phyloP scores from a whole-genome alignment of 2,113 vertebrate species.

The Dipodomys ordii region DNA sequence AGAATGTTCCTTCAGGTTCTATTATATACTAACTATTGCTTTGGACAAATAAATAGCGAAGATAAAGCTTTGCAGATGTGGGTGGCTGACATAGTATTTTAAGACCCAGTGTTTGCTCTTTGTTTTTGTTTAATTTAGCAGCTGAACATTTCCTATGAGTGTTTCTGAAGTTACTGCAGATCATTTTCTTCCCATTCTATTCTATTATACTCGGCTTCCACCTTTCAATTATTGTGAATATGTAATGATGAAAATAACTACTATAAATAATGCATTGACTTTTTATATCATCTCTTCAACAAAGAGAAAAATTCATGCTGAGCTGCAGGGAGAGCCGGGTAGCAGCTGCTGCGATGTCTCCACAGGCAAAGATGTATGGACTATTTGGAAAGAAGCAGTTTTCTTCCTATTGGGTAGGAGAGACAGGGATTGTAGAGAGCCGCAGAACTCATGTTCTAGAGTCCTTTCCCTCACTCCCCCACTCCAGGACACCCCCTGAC shows the following conservation, averaged over 20 bases:
- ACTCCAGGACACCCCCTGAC: neutral
- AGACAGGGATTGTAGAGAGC: neutral
- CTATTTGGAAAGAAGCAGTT: neutral
- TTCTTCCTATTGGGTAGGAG: slow-evolving; percentile 4
- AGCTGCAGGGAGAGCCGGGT: slow-evolving; percentile 54
- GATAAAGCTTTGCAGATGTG: slow-evolving; percentile 62
- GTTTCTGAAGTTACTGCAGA: slow-evolving; percentile 57
- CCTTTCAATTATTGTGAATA: slow-evolving; percentile 78
- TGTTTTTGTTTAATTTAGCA: slow-evolving; percentile 57
- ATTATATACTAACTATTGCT: slow-evolving; percentile 44
- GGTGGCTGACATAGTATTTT: slow-evolving; percentile 66
- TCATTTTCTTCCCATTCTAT: slow-evolving; percentile 63
- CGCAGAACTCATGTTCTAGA: neutral
- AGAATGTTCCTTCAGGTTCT: slow-evolving; percentile 49
- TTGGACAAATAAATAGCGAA: slow-evolving; percentile 62
- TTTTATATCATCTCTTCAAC: slow-evolving; percentile 73
- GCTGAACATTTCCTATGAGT: slow-evolving; percentile 66
- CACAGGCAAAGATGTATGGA: slow-evolving; percentile 33
- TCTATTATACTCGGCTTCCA: slow-evolving; percentile 58
- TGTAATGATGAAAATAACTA: slow-evolving; percentile 77
- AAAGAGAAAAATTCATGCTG: slow-evolving; percentile 76
- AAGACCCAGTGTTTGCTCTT: slow-evolving; percentile 56
- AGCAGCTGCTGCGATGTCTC: slow-evolving; percentile 49
- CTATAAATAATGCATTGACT: slow-evolving; percentile 77
- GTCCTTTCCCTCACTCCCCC: neutral